These are phyloP conservation scores for Siphamia tubifer DNA, from an alignment of 2,113 vertebrate genomes.

Conservation along the genomic window DNA sequence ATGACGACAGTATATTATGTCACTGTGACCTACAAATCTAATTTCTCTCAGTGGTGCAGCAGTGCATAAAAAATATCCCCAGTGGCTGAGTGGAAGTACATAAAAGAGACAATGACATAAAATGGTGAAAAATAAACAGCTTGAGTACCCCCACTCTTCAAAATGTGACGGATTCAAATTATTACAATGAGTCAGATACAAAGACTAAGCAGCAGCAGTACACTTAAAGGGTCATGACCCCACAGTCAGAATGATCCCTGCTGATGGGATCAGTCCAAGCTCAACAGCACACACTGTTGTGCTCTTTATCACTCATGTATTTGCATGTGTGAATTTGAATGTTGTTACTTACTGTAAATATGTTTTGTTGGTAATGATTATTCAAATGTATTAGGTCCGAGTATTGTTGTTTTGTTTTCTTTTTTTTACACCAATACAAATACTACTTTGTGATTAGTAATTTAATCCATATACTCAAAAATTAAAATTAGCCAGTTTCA, in stretches of 20 bases:
- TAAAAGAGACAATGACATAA: background rate
- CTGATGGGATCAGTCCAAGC: constrained; percentile 60
- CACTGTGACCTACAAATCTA: constrained; percentile 73
- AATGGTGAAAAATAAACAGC: background rate
- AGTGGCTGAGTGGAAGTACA: constrained; percentile 8
- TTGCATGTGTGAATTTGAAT: background rate
- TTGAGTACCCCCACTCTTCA: background rate
- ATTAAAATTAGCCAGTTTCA: no score
- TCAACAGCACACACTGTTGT: constrained; percentile 10
- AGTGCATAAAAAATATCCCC: constrained; percentile 31
- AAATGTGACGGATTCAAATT: background rate
- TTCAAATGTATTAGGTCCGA: no score
- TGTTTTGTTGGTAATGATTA: background rate
- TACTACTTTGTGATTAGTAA: no score
- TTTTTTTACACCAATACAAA: no score
- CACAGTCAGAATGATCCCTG: constrained; percentile 39
- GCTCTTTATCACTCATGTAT: constrained; percentile 1
- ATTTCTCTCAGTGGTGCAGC: constrained; percentile 45
- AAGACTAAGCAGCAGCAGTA: background rate
- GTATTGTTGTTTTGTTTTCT: no score
- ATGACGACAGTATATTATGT: constrained; percentile 53
- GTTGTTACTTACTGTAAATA: background rate
- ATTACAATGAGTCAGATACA: constrained; percentile 8
- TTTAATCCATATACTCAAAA: no score
- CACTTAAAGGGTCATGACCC: constrained; percentile 12